Percentiles rank a stretch among this genome's conserved stretches.
phyloP scores from a whole-genome alignment of 2,888 invertebrate species.

The Nomada fucata region DNA sequence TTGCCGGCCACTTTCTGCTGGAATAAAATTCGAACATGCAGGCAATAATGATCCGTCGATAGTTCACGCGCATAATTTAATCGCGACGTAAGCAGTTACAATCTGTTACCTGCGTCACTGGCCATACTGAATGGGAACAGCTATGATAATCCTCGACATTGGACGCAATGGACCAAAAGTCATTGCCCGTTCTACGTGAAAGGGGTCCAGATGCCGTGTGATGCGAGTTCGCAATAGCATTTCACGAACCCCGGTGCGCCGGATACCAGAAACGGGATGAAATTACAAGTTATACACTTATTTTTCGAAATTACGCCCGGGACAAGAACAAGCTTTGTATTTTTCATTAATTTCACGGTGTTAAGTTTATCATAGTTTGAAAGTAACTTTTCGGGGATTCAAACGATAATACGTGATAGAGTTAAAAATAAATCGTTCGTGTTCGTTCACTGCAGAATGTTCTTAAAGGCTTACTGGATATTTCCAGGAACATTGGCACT shows the following conservation, averaged over 20 bases:
- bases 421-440: too few species aligned
- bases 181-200: neutral
- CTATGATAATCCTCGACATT: conserved; percentile 10
- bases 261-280: neutral
- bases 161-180: conserved; percentile 22
- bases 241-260: too few species aligned
- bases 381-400: too few species aligned
- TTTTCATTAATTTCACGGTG: too few species aligned
- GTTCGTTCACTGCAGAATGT: too few species aligned
- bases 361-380: too few species aligned
- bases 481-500: too few species aligned
- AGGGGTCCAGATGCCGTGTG: conserved; percentile 2
- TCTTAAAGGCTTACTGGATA: too few species aligned
- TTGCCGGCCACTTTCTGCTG: conserved; percentile 14
- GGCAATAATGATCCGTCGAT: conserved; percentile 37
- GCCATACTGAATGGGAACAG: neutral
- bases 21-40: conserved; percentile 47
- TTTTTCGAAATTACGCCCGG: too few species aligned
- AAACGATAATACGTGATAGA: too few species aligned
- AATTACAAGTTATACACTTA: neutral
- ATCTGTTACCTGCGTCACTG: conserved; percentile 13
- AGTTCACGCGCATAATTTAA: conserved; percentile 15
- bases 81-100: conserved; percentile 28
- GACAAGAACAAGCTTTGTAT: too few species aligned
- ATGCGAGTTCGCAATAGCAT: neutral